phyloP scores from a whole-genome alignment of 2,113 vertebrate genomes.

The Chaetodon auriga region DNA sequence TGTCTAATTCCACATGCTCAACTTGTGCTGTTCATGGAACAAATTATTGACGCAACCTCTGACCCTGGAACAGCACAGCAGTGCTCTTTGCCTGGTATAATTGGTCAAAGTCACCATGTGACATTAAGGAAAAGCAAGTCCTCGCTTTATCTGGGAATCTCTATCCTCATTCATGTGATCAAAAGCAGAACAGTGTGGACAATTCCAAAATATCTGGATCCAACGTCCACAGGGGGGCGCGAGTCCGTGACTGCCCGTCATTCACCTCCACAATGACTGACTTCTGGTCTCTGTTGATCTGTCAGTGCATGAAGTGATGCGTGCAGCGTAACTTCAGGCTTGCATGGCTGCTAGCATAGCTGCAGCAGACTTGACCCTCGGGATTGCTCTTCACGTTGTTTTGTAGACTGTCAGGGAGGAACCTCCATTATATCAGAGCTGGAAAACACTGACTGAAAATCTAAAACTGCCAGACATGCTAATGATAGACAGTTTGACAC shows the following conservation, averaged over 20 bases:
- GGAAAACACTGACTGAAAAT: not conserved
- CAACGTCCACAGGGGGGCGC: not conserved
- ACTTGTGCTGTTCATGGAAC: too few species aligned
- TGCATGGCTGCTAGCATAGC: not conserved
- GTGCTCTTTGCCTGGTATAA: too few species aligned
- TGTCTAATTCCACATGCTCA: not conserved
- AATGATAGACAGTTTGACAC: not conserved
- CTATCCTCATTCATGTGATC: not conserved
- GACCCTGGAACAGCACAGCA: too few species aligned
- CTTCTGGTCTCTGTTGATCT: not conserved
- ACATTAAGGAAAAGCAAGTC: not conserved
- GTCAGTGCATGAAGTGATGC: not conserved
- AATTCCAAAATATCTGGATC: not conserved
- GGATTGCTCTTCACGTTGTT: not conserved
- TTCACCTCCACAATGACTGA: not conserved
- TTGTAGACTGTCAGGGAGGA: not conserved
- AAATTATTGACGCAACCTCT: too few species aligned
- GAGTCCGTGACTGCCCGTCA: not conserved
- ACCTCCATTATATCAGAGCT: not conserved
- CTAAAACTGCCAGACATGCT: not conserved
- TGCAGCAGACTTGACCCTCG: not conserved
- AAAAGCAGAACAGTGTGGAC: too few species aligned
- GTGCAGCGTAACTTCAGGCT: not conserved
- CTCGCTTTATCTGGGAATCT: not conserved
- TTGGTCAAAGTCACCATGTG: not conserved